Base-by-base conservation (phyloP, 2,113 vertebrate species). In the Cranoglanis bouderius region DNA sequence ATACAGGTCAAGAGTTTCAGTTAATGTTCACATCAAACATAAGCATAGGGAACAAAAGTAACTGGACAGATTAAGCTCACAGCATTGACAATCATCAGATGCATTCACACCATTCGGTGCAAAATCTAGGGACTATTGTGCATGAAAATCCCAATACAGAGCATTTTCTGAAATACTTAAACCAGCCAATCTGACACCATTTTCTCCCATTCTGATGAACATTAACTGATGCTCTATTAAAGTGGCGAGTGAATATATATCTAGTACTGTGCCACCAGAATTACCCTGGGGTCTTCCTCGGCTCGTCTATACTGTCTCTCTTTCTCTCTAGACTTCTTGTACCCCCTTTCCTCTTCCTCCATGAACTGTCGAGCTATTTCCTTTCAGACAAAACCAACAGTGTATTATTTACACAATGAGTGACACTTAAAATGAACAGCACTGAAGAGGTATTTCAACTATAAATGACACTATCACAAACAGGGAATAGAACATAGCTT, bases 281-380 rank as follows among this genome's bases (percentile, higher is more conserved):
- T 85, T 88, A 99, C 98, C 97, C 96, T 97, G 94, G 94, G 93
- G 61, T 97, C 97, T 46, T 93, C 92, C n/a, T 98, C 97, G 26
- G 93, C 93, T 82, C 96, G 95, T 88, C 93, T 97, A 92, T 89
- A 83, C 43, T 67, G 82, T 81, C 91, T 97, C 35, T 98, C 97
- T 91, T 96, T 92, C 49, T 96, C 96, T 91, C 90, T 96, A 26
- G 91, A 95, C 92, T 95, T 98, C 90, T 93, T 98, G 88, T 96
- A 96, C 85, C 97, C 97, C 90, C 95, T 96, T 91, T 98, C 97
- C 92, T 99, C 98, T 93, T 97, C 96, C 13, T 97, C 97, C 97
- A 98, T 97, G 85, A 99, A 86, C 90, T 96, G 94, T 13, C 97
- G 96, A 82, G 98, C 98, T 0, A 99, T 97, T 95, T 99, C 98